phyloP scores from a whole-genome alignment of 2,888 invertebrate species.

The Odontothrips loti region DNA sequence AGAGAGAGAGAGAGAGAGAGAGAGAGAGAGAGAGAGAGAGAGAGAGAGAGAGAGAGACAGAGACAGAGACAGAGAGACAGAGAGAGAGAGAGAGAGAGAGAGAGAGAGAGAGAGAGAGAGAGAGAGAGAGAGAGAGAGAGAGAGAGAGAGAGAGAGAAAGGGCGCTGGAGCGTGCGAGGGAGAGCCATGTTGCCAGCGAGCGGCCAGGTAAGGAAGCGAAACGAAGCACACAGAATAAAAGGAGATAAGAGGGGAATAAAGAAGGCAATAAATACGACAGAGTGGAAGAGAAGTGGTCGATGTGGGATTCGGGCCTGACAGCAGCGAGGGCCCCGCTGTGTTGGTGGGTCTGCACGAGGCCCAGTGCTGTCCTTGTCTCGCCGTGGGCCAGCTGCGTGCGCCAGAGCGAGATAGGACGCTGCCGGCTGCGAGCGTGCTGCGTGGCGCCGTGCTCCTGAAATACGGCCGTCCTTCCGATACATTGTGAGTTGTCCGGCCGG shows the following conservation, averaged over 20 bases:
- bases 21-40: constrained; percentile 29
- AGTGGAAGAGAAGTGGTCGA: constrained; percentile 11
- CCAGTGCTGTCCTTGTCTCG: background rate
- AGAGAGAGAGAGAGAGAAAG: background rate
- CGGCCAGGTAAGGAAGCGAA: background rate
- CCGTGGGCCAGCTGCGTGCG: background rate
- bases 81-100: background rate
- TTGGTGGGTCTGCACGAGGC: too few species aligned
- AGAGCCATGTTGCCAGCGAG: background rate
- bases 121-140: constrained; percentile 3
- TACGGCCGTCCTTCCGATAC: background rate
- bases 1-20: constrained; percentile 22
- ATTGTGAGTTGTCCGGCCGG: background rate
- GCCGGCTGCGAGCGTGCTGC: too few species aligned
- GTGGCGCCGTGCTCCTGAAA: background rate
- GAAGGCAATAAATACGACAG: constrained; percentile 17
- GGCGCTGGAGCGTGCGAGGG: background rate
- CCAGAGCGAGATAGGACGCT: background rate
- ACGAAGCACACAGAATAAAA: background rate
- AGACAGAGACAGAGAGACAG: background rate
- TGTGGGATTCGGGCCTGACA: constrained; percentile 16
- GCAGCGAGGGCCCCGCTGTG: background rate
- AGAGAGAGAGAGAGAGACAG: constrained; percentile 13
- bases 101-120: background rate
- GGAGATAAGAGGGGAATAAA: constrained; percentile 21